Base-by-base conservation (phyloP, 2,888 invertebrate species). In the Allophyes oxyacanthae region DNA sequence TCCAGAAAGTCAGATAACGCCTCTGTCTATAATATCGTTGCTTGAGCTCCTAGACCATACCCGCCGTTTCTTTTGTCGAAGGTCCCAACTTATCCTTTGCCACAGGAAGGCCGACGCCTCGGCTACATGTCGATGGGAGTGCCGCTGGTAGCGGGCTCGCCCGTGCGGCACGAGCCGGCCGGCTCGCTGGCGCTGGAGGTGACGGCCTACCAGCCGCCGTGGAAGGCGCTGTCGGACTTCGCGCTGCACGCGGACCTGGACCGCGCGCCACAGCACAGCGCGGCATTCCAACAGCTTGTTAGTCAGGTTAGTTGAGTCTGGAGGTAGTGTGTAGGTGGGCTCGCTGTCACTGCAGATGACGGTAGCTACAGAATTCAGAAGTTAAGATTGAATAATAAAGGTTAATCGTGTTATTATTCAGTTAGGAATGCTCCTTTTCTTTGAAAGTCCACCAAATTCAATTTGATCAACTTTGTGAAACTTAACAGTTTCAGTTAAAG, bases 171-270 rank as follows among this genome's bases (percentile, higher is more conserved):
- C 92, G 98, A 98, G 90, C 97, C 98, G 58, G 97, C 97, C 0
- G 94, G 97, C 58, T 97, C 98, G 56, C 96, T 98, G 86, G 97
- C 98, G 33, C 95, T 99, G 58, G 99, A 99, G 92, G 95, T 95
- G 79, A 95, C 95, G 63, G 98, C 98, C 71, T 99, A 99, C 95
- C 99, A 99, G 92, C 99, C 98, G 52, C 98, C 98, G 36, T 99
- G 99, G 99, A 99, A 99, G 94, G 98, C 99, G 64, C 96, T 99
- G 51, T 97, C 97, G 52, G 99, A 99, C 92, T 99, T 99, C 94
- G 99, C 99, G 66, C 96, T 99, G 77, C 98, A 99, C 88, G 97
- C 98, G 6, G 99, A 99, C 91, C 95, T 99, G 60, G 99, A 99
- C 80, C 94, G 98, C 52, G 97, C 98, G 68, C 98, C 98, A 82